Evolutionary conservation across 2,113 vertebrate genomes (phyloP), one percentile per base, ranked within the genome.

Genomic region (Pseudorhombus dupliciocellatus): DNA sequence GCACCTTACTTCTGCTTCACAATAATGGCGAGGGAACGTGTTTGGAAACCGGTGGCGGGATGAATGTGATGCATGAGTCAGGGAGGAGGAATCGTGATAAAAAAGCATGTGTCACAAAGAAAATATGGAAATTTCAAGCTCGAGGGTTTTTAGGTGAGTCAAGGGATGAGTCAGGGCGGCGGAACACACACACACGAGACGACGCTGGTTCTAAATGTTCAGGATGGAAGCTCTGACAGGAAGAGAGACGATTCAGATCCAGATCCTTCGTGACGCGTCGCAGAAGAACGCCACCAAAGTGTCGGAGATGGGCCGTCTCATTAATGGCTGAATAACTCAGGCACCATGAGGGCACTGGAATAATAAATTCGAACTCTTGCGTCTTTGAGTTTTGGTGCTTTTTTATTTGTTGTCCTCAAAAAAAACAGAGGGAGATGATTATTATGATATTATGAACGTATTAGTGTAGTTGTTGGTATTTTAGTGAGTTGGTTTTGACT

Each of bases 81-180:
- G 63, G 60, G 15, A 31, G 34, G 66, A 60, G 69, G 71, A 63
- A 62, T 22, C 48, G 81, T 91, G 89, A 61, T 60, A 73, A 37
- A 65, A 72, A 58, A 94, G 92, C 91, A 92, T 93, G 92, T 88
- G 88, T 96, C 92, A 91, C 76, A 93, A 92, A 92, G 92, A 94
- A 96, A 95, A 95, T 96, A 95, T 94, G 95, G 91, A 94, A 93
- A 90, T 94, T 94, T 94, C 11, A 16, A 16, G 93, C 84, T 93
- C 86, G 85, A 75, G 86, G 90, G 71, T 72, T 81, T 88, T 83
- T 91, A 66, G 73, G 91, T 92, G 93, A 95, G 91, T 94, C 93
- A 93, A 89, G 92, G 90, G 86, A 87, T 92, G 92, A 95, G 91
- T 95, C 94, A 94, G 86, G 92, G 91, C 86, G 84, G 85, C 54